phyloP scores from a whole-genome alignment of 2,888 invertebrate genomes.

The Anoncus sp. region DNA sequence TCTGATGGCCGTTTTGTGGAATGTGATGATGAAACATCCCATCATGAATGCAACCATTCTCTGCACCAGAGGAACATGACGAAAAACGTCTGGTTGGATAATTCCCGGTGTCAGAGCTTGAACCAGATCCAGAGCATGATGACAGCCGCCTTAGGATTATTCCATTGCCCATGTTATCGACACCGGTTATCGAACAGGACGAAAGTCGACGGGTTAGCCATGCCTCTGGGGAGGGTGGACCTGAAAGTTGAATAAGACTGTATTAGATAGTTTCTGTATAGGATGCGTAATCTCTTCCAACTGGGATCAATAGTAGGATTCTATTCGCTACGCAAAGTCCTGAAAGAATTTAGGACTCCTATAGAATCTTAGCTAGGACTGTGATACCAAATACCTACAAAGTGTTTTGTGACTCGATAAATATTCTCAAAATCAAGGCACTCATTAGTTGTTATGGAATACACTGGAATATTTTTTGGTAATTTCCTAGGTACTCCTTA shows the following conservation, averaged over 20 bases:
- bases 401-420: too few relatives aligned
- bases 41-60: constrained; percentile 69
- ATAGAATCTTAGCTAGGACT: too few relatives aligned
- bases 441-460: too few relatives aligned
- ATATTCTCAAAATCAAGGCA: too few relatives aligned
- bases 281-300: constrained; percentile 69
- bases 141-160: constrained; percentile 84
- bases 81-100: constrained; percentile 76
- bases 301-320: too few relatives aligned
- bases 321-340: too few relatives aligned
- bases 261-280: neutral
- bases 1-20: constrained; percentile 43
- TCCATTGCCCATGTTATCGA: constrained; percentile 84
- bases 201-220: constrained; percentile 88
- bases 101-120: constrained; percentile 74
- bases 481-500: too few relatives aligned
- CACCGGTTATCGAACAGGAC: constrained; percentile 87
- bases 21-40: constrained; percentile 38
- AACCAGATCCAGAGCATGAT: constrained; percentile 80
- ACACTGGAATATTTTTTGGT: too few relatives aligned
- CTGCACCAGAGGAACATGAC: constrained; percentile 78
- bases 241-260: constrained; percentile 85
- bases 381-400: too few relatives aligned
- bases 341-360: too few relatives aligned
- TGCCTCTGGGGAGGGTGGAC: constrained; percentile 87